Evolutionary conservation across 2,113 vertebrate species (phyloP).

Genomic region (Petromus typicus): DNA sequence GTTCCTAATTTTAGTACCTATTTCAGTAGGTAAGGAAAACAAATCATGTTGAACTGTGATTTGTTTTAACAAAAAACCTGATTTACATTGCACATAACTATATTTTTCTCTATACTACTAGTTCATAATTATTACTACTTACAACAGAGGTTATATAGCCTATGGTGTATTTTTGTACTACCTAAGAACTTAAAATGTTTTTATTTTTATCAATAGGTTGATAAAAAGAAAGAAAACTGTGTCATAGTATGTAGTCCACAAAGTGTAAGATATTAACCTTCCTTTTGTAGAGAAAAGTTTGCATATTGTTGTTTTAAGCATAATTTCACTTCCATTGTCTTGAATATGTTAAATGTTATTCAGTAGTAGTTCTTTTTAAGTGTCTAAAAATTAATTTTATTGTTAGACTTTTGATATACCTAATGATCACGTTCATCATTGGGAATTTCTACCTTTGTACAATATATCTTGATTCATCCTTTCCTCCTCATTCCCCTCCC

Average conservation of each 20-base stretch:
- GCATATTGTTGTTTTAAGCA: background rate
- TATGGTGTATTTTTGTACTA: background rate
- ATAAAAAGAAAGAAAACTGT: background rate
- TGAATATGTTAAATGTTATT: slow-evolving; percentile 37
- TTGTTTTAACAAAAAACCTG: slow-evolving; percentile 46
- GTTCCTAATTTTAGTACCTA: slow-evolving; percentile 41
- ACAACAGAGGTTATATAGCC: background rate
- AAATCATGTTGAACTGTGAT: background rate
- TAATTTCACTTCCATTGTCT: background rate
- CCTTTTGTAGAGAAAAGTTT: background rate
- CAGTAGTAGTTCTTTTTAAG: background rate
- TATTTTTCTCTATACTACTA: background rate
- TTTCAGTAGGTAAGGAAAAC: slow-evolving; percentile 14
- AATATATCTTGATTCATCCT: background rate
- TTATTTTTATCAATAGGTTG: background rate
- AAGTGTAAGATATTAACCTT: slow-evolving; percentile 7
- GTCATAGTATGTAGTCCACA: background rate
- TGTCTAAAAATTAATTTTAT: background rate
- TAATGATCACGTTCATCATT: background rate
- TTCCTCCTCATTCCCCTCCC: background rate
- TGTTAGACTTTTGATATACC: background rate
- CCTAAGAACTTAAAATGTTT: background rate
- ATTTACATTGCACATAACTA: background rate
- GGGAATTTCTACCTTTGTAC: background rate
- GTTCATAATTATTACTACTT: slow-evolving; percentile 49